Percentiles rank a stretch among this genome's conserved stretches.
Evolutionary conservation across 2,113 vertebrate species (phyloP).

Genomic region (Engystomops pustulosus): DNA sequence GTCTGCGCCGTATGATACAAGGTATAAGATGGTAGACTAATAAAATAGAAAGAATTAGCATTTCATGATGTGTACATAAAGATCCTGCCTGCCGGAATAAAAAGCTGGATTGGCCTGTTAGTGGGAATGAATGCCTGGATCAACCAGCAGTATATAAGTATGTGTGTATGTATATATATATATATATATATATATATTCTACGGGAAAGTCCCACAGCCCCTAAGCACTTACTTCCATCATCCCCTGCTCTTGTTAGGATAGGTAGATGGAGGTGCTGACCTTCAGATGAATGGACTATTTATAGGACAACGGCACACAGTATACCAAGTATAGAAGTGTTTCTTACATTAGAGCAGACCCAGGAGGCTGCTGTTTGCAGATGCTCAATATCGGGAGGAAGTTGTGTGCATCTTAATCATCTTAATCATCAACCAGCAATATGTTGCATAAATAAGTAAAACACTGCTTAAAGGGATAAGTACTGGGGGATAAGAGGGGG

Average conservation of each 20-base stretch:
- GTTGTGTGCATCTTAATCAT: no score
- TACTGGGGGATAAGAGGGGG: no score
- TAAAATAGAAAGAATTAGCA: not conserved
- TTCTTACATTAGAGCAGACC: not conserved
- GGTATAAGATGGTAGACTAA: not conserved
- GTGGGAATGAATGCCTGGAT: conserved; percentile 13
- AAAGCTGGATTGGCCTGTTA: conserved; percentile 17
- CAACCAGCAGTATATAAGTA: not conserved
- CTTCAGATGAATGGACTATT: conserved; percentile 36
- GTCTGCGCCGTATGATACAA: not conserved
- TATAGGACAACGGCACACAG: conserved; percentile 1
- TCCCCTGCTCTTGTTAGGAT: not conserved
- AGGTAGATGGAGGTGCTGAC: conserved; percentile 44
- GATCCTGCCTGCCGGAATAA: not conserved
- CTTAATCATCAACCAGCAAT: no score
- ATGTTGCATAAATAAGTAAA: no score
- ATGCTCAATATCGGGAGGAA: no score
- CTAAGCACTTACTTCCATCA: conserved; percentile 23
- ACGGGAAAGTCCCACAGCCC: conserved; percentile 23
- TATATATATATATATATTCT: conserved; percentile 45
- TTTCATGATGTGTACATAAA: not conserved
- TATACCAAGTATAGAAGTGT: conserved; percentile 9
- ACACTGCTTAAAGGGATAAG: no score
- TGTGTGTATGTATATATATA: no score
- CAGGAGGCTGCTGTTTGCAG: not conserved